A percentile compares a stretch with the other conserved stretches of the same genome.
Conservation (phyloP, 2,888 invertebrate genomes). For the Amiota communis region DNA sequence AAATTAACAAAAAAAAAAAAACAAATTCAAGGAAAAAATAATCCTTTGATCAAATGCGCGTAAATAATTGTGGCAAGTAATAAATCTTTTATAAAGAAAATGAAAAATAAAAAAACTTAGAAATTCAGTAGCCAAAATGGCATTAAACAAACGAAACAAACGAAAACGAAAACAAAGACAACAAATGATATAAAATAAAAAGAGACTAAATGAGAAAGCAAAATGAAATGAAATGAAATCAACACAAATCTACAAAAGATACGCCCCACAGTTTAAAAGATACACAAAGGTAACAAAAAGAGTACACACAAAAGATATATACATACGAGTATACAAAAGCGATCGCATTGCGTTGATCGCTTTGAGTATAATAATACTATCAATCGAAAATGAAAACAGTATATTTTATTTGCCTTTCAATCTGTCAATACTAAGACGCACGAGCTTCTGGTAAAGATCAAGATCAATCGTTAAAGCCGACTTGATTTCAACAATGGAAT, state of each 20-base stretch:
- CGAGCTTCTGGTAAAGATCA: background rate
- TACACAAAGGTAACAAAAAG: background rate
- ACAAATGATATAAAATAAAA: too few species aligned
- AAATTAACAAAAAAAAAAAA: conserved; percentile 4
- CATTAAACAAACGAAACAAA: too few species aligned
- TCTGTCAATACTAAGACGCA: conserved; percentile 22
- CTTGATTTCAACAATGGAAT: too few species aligned
- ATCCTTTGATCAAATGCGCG: conserved; percentile 26
- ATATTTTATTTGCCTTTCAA: conserved; percentile 31
- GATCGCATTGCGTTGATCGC: background rate
- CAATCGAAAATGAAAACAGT: conserved; percentile 26
- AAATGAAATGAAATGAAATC: too few species aligned
- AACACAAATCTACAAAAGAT: too few species aligned
- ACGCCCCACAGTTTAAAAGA: too few species aligned
- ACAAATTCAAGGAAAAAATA: conserved; percentile 23
- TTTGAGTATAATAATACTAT: conserved; percentile 28
- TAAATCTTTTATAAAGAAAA: conserved; percentile 15
- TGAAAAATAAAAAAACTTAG: background rate
- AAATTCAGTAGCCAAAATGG: too few species aligned
- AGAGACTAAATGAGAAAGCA: too few species aligned
- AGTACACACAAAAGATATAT: background rate
- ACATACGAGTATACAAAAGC: background rate
- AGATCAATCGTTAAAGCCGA: too few species aligned
- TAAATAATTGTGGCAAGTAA: conserved; percentile 17
- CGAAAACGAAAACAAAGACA: too few species aligned